Conservation (phyloP, 2,113 vertebrate species). For the Misgurnus anguillicaudatus region DNA sequence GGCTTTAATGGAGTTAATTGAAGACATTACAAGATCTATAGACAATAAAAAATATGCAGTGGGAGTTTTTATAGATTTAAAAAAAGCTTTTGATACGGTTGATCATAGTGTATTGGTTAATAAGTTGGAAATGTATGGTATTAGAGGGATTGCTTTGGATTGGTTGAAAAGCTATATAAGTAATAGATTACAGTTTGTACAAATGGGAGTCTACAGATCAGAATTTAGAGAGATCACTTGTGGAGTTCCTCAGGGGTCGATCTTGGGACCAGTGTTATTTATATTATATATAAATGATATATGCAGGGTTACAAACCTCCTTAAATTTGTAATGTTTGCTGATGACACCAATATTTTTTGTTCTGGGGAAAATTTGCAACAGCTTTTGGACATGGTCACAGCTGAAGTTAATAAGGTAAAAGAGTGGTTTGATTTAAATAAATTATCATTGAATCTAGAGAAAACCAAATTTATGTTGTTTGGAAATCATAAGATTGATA, state of each 20-base stretch:
- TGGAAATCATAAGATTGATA: neutral
- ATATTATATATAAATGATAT: neutral
- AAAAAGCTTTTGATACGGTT: slow-evolving; percentile 15
- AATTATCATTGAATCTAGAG: neutral
- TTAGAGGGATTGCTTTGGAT: neutral
- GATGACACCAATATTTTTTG: slow-evolving; percentile 2
- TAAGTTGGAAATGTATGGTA: neutral
- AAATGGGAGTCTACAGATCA: neutral
- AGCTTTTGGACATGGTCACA: neutral
- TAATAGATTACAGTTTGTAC: neutral
- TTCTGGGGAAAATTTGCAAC: neutral
- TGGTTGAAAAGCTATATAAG: neutral
- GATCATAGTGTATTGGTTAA: neutral
- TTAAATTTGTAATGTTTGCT: neutral
- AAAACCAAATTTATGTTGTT: neutral
- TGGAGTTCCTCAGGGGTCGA: neutral
- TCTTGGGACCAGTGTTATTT: neutral
- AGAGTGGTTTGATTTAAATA: neutral
- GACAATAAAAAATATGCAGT: slow-evolving; percentile 2
- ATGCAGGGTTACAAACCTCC: neutral
- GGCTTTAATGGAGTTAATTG: neutral
- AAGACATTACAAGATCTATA: no score
- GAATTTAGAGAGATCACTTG: neutral
- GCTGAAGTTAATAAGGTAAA: neutral
- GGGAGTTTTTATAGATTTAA: slow-evolving; percentile 25